Conservation (phyloP, 2,797 vertebrate genomes). For the Syngnathus acus region DNA sequence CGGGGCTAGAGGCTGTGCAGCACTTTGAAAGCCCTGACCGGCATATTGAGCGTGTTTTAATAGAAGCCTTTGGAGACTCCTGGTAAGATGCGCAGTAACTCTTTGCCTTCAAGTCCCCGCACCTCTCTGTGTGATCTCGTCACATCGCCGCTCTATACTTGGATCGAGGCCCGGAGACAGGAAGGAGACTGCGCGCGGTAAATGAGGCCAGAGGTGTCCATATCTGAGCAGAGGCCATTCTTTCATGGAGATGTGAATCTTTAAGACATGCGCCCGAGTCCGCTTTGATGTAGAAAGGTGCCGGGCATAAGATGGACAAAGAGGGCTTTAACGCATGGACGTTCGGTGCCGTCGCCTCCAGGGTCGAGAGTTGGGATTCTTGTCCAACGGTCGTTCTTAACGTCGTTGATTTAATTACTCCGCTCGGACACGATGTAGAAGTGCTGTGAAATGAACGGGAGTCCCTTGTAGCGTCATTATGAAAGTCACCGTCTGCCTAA, state of each 20-base stretch:
- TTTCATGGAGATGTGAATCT: slow-evolving; percentile 69
- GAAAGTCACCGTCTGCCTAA: slow-evolving; percentile 43
- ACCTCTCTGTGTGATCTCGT: slow-evolving; percentile 69
- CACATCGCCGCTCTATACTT: slow-evolving; percentile 65
- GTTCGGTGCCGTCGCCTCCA: slow-evolving; percentile 57
- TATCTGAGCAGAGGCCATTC: slow-evolving; percentile 73
- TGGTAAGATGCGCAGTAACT: slow-evolving; percentile 70
- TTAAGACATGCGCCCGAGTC: slow-evolving; percentile 53
- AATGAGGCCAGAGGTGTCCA: slow-evolving; percentile 71
- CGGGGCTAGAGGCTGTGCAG: slow-evolving; percentile 67
- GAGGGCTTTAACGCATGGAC: slow-evolving; percentile 50
- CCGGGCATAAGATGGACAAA: slow-evolving; percentile 55
- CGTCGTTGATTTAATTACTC: slow-evolving; percentile 60
- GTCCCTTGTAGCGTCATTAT: slow-evolving; percentile 38
- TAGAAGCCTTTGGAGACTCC: slow-evolving; percentile 72
- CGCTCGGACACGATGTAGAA: slow-evolving; percentile 28
- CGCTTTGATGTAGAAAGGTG: slow-evolving; percentile 74
- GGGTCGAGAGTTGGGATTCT: slow-evolving; percentile 48
- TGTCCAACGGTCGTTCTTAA: slow-evolving; percentile 42
- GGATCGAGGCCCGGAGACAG: slow-evolving; percentile 53
- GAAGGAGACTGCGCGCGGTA: slow-evolving; percentile 49
- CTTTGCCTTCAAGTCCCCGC: slow-evolving; percentile 69
- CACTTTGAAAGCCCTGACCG: slow-evolving; percentile 75
- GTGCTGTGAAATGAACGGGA: slow-evolving; percentile 32
- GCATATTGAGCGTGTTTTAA: slow-evolving; percentile 76